Evolutionary conservation across 2,797 vertebrate genomes (phyloP), one percentile per base, ranked within the genome.

Genomic region (Diplodus puntazzo): DNA sequence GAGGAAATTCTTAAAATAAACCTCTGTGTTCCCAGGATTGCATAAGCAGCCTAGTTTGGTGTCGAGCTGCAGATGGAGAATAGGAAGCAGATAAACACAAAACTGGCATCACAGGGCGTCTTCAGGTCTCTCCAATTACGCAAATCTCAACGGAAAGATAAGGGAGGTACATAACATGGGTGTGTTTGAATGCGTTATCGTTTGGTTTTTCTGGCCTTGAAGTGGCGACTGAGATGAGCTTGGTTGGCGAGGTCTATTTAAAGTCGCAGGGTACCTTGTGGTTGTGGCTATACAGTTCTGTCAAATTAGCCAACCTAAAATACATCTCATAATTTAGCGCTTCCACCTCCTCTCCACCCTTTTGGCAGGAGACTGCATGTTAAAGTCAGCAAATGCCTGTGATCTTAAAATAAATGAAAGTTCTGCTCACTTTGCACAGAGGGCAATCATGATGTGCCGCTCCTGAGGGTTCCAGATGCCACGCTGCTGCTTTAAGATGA

Each of bases 1-100:
- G 71, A 85, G 69, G 73, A 82, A 67, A 30, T 73, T 75, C 82
- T 86, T 68, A 75, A 89, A 87, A 90, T 90, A 92, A 88, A 85
- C 75, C 57, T 49, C 53, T 34, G 48, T 57, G 67, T 70, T 89
- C 61, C 58, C 78, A 63, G 74, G 69, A 63, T 85, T 83, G 66
- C 81, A 70, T 79, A 80, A 84, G 81, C 75, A 76, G 82, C 70
- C 80, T 74, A 45, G 84, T 85, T 80, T 59, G 57, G 21, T 64
- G 27, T 54, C 48, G 64, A 77, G 71, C 49, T 20, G 21, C 77
- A 80, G 77, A 79, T 69, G 82, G 72, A 74, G 75, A 69, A 70
- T 75, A 30, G 4, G 48, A 72, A 62, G 25, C 69, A 54, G 67
- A 81, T 59, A 73, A 83, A 85, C 73, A 75, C 54, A 43, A 52